These are phyloP conservation scores for Tuberolachnus salignus DNA, from an alignment of 2,888 invertebrate species.

Conservation along the genomic window DNA sequence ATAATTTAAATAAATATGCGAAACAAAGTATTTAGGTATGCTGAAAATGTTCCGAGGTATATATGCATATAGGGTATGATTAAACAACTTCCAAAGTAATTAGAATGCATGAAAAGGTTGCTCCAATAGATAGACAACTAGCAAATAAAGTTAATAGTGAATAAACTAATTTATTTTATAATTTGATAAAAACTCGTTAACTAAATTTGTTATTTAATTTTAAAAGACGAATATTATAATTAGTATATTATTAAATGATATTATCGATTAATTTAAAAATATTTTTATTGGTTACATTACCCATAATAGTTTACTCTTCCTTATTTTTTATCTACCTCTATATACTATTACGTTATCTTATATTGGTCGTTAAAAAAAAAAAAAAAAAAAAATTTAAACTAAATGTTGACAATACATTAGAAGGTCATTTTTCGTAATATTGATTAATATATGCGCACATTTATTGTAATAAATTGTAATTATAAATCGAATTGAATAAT, in stretches of 20 bases:
- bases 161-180: conserved; percentile 40
- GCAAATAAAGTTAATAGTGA: conserved; percentile 26
- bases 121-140: conserved; percentile 25
- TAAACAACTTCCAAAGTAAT: conserved; percentile 51
- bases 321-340: no score
- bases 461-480: no score
- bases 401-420: no score
- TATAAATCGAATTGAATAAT: no score
- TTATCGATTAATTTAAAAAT: not conserved
- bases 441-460: no score
- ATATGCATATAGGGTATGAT: conserved; percentile 31
- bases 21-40: conserved; percentile 51
- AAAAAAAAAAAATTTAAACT: no score
- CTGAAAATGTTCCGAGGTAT: conserved; percentile 49
- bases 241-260: not conserved
- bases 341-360: no score
- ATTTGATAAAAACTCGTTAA: conserved; percentile 35
- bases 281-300: not conserved
- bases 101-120: conserved; percentile 33
- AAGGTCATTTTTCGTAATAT: no score
- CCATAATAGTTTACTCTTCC: no score
- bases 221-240: not conserved
- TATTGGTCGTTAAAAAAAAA: no score
- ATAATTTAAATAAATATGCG: conserved; percentile 31
- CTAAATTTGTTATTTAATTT: conserved; percentile 27